Base-by-base conservation (phyloP, 2,797 vertebrate genomes). In the Phrynocephalus forsythii region DNA sequence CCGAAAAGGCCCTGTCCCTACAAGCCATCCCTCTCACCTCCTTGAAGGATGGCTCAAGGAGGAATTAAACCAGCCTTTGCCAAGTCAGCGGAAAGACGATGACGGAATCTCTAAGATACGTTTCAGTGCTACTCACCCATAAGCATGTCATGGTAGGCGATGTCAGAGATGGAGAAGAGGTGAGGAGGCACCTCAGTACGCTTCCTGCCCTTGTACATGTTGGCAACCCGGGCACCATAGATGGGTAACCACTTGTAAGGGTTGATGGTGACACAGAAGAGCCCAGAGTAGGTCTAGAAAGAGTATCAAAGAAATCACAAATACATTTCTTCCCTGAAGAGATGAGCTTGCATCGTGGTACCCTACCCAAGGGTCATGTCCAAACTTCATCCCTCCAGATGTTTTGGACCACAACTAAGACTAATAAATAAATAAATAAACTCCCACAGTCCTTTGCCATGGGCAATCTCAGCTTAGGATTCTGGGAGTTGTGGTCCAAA, bases 131-230 rank as follows among this genome's bases (percentile, higher is more conserved):
- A 91, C 93, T 89, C 91, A 96, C 95, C 95, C 95, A 96, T 94
- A 88, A 97, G 82, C 96, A 96, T 96, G 94, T 97, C 94, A 0
- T 96, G 95, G 88, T 96, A 96, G 87, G 96, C 94, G 0, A 96
- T 97, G 90, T 96, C 96, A 0, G 94, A 97, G 95, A 97, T 92
- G 94, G 96, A 96, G 95, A 97, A 97, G 88, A 97, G 96, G 71
- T 96, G 97, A 87, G 97, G 96, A 3, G 95, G 96, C 92, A 96
- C 94, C 92, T 97, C 96, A 0, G 79, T 97, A 79, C 92, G 91
- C 88, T 97, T 97, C 94, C 91, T 97, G 90, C 96, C 95, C 90
- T 97, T 96, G 90, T 96, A 96, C 75, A 95, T 91, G 87, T 94
- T 95, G 86, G 95, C 96, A 91, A 97, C 95, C 10, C 91, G 94